These are phyloP conservation scores for Pseudobourletiella spinata DNA, from an alignment of 1,140 invertebrate species.

Conservation along the genomic window DNA sequence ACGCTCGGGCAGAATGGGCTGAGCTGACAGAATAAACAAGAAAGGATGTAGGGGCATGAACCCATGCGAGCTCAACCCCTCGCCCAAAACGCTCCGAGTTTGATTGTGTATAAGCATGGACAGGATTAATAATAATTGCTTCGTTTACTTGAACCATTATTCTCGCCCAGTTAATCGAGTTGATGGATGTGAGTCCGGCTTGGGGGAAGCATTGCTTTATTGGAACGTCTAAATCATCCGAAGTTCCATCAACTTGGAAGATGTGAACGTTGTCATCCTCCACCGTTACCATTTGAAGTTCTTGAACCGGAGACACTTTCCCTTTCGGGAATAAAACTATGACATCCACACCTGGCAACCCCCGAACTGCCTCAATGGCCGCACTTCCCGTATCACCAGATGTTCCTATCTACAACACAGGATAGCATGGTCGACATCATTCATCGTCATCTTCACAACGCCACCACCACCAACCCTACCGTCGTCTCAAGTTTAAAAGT, in stretches of 20 bases:
- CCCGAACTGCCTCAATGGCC: constrained; percentile 44
- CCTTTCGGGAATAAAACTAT: constrained; percentile 45
- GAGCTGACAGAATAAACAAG: no score
- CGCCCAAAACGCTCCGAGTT: no score
- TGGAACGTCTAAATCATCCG: constrained; percentile 45
- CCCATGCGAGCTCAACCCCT: no score
- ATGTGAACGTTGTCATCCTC: constrained; percentile 45
- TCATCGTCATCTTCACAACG: no score
- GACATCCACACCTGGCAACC: constrained; percentile 42
- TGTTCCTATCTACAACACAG: constrained; percentile 39
- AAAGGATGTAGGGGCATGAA: no score
- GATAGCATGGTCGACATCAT: no score
- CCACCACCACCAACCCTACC: no score
- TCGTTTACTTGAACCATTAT: constrained; percentile 43
- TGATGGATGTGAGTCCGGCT: constrained; percentile 41
- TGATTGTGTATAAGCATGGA: no score
- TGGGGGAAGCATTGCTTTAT: constrained; percentile 43
- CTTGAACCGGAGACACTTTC: constrained; percentile 43
- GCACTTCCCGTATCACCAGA: constrained; percentile 49
- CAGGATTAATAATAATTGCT: no score
- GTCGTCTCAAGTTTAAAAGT: no score
- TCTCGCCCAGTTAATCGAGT: constrained; percentile 47
- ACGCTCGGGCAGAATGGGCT: no score
- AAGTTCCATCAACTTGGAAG: constrained; percentile 43
- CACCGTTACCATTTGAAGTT: constrained; percentile 46